Evolutionary conservation across 2,888 invertebrate genomes (phyloP), one percentile per base, ranked within the genome.

Genomic region (Himalopsyche anomala): DNA sequence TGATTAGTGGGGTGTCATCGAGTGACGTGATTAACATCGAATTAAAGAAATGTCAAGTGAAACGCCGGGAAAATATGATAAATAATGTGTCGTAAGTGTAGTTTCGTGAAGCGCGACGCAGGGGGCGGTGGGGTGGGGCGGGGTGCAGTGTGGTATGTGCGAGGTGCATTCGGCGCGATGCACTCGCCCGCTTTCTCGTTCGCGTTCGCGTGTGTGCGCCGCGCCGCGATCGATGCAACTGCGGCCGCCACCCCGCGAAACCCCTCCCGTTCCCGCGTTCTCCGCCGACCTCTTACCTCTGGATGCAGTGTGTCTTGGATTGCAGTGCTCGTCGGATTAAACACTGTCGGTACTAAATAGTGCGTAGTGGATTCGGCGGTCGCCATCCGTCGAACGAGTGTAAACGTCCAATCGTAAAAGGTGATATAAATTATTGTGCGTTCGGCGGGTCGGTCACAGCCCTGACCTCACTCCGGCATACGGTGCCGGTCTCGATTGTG

Each of bases 91-190:
- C 28, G 28, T 28, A 8, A 69, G 62, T 42, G 42, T 9, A 81
- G 82, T 82, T 62, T 19, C 38, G 4, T 36, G 56, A 9, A 55
- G 28, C 17, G n/a, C 42, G 62, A 11, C 19, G 80, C 19, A n/a
- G 55, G 80, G 40, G 40, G 5, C 2, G 40, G 40, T 28, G 45
- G 11, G 38, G 79, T 12, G 54, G 19, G 19, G 51, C 17, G 9
- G 74, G 42, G 79, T 56, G 62, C 4, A 36, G 51, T 82, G 42
- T 83, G 83, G 40, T 40, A 55, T 83, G 45, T 69, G 40, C 62
- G 82, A 90, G 87, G 88, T 89, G 89, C 87, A 81, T 84, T 45
- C 62, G 69, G 81, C 81, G 85, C 87, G 85, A 81, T 85, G 85
- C 87, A 85, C 62, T 62, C 62, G 62, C 62, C 62, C 62, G 62